Evolutionary conservation across 1,140 invertebrate genomes (phyloP), one percentile per base, ranked within the genome.

Genomic region (Drosophila parabipectinata): DNA sequence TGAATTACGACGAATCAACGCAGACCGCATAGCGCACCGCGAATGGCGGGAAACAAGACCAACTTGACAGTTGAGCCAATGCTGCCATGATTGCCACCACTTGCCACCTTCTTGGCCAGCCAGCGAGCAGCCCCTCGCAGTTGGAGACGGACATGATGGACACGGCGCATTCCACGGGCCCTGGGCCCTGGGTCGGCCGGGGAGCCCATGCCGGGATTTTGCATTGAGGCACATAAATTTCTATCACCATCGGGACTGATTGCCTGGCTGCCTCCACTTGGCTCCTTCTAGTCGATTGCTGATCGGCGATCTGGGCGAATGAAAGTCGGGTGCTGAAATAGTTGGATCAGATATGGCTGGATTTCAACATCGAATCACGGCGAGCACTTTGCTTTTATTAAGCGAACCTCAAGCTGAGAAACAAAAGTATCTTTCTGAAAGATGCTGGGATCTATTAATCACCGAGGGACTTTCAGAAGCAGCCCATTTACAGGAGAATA

Each of bases 1-100:
- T 85, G 82, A 85, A 74, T 85, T 87, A 80, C 81, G 82, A 77
- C 81, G 81, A 84, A 84, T 84, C 82, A 87, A 81, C 82, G 78
- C 64, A 18, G 18, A 51, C 61, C 51, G 58, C 74, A 77, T 50
- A 64, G 6, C 37, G 52, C 41, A 21, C 21, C 21, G 18, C 24
- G 64, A 48, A 15, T 21, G 59, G 21, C 62, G 47, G 30, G 62
- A 41, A 78, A 55, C 64, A 58, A 37, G 53, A 52, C 41, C 51
- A 68, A 64, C 59, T 72, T 87, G 83, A 79, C 78, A 78, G 74
- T 45, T 85, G 82, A 87, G 78, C 78, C 73, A 87, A 71, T 85
- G 78, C 82, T 85, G 82, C 83, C 81, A 84, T 79, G 72, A 64
- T 68, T 77, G 77, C 81, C 63, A 45, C 59, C 82, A 87, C 82